Evolutionary conservation across 1,140 invertebrate species (phyloP), one percentile per base, ranked within the genome.

Genomic region (Drosophila azteca): DNA sequence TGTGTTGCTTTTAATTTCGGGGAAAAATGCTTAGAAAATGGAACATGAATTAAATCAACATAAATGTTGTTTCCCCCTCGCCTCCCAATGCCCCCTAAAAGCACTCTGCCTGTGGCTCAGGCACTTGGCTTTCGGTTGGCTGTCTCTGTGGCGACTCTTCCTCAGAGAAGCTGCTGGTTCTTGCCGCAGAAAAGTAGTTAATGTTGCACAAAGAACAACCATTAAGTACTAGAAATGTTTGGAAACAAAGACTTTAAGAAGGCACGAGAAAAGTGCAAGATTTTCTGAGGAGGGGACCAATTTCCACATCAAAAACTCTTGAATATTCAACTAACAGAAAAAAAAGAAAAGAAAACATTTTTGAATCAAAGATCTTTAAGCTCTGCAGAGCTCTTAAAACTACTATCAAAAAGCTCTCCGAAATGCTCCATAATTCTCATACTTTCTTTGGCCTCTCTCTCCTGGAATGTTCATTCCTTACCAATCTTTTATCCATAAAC

Each of bases 1-100:
- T 35, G n/a, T 57, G 45, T 57, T 61, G 75, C 62, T 67, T 79
- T 79, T 79, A 79, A 73, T 79, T 79, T 79, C 73, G 76, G 35
- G 24, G 1, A 59, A 68, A 77, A 79, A 72, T 73, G 62, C 48
- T 72, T 79, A 60, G 77, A 68, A 63, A 79, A 68, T 68, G 53
- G 45, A 29, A 74, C 11, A 22, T 29, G 74, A 79, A 74, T 79
- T 63, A 73, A 79, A 74, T 74, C 58, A 60, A 79, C 76, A 79
- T 64, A 67, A 67, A 67, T 61, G 73, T 44, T 49, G 17, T 50
- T 20, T 0, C 11, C 26, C 51, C 5, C 13, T 4, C 24, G 0
- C 4, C 24, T n/a, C n/a, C n/a, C n/a, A 3, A 4, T 3, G 45
- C 45, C n/a, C 2, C 4, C 2, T 6, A 5, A 1, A 1, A 3